A percentile compares a stretch with the other conserved stretches of the same genome.
Evolutionary conservation across 1,140 invertebrate genomes (phyloP).

Genomic region (Drosophila paulistorum): DNA sequence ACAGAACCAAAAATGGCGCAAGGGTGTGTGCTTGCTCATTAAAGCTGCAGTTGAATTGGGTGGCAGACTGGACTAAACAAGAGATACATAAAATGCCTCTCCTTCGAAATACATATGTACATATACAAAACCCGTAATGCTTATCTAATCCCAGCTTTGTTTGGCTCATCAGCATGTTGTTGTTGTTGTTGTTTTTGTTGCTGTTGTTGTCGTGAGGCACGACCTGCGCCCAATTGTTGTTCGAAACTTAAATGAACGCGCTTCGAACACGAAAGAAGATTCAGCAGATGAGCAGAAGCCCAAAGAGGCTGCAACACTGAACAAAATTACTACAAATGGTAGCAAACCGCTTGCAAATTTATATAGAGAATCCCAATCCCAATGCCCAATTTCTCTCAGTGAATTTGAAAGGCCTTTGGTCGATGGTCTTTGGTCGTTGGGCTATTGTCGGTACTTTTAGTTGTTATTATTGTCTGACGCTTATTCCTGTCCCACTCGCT

Average conservation of each 20-base stretch:
- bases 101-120: neutral
- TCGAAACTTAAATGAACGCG: slow-evolving; percentile 72
- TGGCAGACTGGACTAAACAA: slow-evolving; percentile 5
- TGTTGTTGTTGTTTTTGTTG: slow-evolving; percentile 21
- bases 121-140: slow-evolving; percentile 41
- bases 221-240: slow-evolving; percentile 80
- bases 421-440: slow-evolving; percentile 20
- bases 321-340: too few relatives aligned
- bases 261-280: slow-evolving; percentile 72
- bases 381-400: neutral
- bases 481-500: neutral
- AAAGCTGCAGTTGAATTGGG: slow-evolving; percentile 33
- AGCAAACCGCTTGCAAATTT: too few relatives aligned
- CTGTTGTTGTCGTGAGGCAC: slow-evolving; percentile 69
- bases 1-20: slow-evolving; percentile 75
- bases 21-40: slow-evolving; percentile 70
- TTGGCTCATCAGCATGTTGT: slow-evolving; percentile 28
- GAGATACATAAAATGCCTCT: neutral
- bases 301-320: too few relatives aligned
- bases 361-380: too few relatives aligned
- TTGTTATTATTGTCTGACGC: slow-evolving; percentile 42
- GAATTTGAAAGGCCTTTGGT: slow-evolving; percentile 1
- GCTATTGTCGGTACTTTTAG: slow-evolving; percentile 40
- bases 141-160: slow-evolving; percentile 74
- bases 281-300: too few relatives aligned